These are phyloP conservation scores for Brachionus koreanus DNA, from an alignment of 1,140 invertebrate genomes.

Conservation along the genomic window DNA sequence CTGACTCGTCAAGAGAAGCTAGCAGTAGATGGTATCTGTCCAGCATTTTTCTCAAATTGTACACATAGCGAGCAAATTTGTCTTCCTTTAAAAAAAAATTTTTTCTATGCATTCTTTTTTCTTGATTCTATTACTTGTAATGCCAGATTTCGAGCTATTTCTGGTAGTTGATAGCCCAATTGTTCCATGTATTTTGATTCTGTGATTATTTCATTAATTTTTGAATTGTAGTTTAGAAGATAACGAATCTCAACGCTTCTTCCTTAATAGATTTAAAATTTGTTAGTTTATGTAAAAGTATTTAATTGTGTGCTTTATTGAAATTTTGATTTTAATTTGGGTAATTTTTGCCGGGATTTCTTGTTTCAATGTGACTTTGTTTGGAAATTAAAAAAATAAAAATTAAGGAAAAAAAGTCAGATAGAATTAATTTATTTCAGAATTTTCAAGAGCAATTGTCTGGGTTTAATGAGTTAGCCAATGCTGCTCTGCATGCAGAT, in stretches of 20 bases:
- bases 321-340: background rate
- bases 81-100: conserved; percentile 52
- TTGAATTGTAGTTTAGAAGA: conserved; percentile 58
- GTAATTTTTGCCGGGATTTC: background rate
- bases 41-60: conserved; percentile 56
- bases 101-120: background rate
- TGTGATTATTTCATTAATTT: conserved; percentile 69
- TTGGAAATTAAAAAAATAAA: no score
- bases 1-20: conserved; percentile 54
- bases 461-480: no score
- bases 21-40: conserved; percentile 55
- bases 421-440: no score
- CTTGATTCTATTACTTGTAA: conserved; percentile 61
- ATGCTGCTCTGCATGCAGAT: no score
- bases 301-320: background rate
- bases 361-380: no score
- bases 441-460: no score
- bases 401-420: no score
- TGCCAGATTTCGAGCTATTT: conserved; percentile 66
- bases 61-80: conserved; percentile 57
- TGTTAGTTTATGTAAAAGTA: background rate
- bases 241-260: conserved; percentile 46
- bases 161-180: conserved; percentile 68
- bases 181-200: conserved; percentile 64
- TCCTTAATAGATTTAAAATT: background rate